Conservation (phyloP, 2,113 vertebrate species). For the Uria aalge region DNA sequence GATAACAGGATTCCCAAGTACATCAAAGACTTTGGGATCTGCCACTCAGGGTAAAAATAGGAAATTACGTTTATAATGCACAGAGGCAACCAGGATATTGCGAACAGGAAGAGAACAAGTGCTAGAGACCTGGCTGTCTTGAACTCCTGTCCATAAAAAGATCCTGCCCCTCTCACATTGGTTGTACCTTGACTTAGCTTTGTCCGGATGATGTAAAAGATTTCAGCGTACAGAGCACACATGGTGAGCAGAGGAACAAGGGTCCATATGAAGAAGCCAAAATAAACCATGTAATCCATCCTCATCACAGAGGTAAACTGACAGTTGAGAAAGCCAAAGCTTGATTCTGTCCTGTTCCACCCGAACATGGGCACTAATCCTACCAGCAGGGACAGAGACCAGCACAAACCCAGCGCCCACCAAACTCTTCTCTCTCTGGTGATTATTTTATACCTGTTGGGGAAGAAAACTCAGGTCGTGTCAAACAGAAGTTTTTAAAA, state of each 20-base stretch:
- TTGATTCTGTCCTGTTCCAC: constrained; percentile 72
- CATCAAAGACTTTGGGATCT: constrained; percentile 13
- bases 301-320: constrained; percentile 75
- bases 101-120: constrained; percentile 87
- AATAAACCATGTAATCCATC: constrained; percentile 92
- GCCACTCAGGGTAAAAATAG: constrained; percentile 62
- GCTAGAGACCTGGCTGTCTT: constrained; percentile 87
- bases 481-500: background rate
- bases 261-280: constrained; percentile 85
- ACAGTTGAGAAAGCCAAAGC: constrained; percentile 66
- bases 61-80: constrained; percentile 82
- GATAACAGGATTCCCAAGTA: constrained; percentile 79
- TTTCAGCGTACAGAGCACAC: constrained; percentile 80
- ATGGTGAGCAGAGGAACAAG: constrained; percentile 83
- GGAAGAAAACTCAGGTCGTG: background rate
- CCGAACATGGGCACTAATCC: constrained; percentile 88
- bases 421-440: constrained; percentile 82
- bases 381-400: constrained; percentile 82
- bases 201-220: constrained; percentile 82
- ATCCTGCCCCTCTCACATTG: constrained; percentile 59
- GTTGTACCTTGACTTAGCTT: constrained; percentile 76
- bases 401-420: constrained; percentile 81
- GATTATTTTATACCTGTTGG: constrained; percentile 81
- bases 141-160: constrained; percentile 86
- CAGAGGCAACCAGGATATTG: constrained; percentile 88